Evolutionary conservation across 1,140 invertebrate species (phyloP), one percentile per base, ranked within the genome.

Genomic region (Dreissena polymorpha): DNA sequence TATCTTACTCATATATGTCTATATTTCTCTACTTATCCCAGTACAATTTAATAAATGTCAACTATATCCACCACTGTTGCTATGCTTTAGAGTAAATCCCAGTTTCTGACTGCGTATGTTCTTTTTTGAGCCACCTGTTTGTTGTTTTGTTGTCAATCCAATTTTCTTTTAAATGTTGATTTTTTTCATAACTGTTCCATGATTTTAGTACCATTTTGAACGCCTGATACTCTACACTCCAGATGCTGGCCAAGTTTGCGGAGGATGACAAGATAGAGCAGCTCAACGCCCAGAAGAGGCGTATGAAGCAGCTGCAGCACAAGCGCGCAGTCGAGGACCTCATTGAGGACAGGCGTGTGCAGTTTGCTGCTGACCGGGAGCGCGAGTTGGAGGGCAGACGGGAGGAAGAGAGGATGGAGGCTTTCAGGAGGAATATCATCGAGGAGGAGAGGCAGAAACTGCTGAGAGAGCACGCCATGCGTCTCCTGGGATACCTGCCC

Each of bases 241-340:
- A 93, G 91, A 91, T 93, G 91, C 67, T 93, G 90, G 92, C 91
- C 72, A 93, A 93, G 84, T 93, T 93, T 91, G 93, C 93, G 21
- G 92, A 93, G 83, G 93, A 93, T 88, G 93, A 93, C 79, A 86
- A 91, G 53, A 91, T 93, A 60, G 93, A 93, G 83, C 93, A 93
- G 78, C 92, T 93, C 92, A 93, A 93, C 85, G 92, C 92, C 6
- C 91, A 93, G 85, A 92, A 92, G 75, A 88, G 92, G 2, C 88
- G 93, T 23, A 91, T 93, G 92, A 93, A 93, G 73, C 91, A 92
- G 86, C 73, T 87, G 57, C 93, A 93, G 82, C 93, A 93, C 86
- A 92, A 93, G 80, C 86, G 91, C 57, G 90, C 90, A 0, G 92
- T 93, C 16, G 92, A 93, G 74, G n/a, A 85, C 0, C 84, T 93